Percentiles rank a stretch among this genome's conserved stretches.
Evolutionary conservation across 2,888 invertebrate genomes (phyloP).

Genomic region (Homarus gammarus): DNA sequence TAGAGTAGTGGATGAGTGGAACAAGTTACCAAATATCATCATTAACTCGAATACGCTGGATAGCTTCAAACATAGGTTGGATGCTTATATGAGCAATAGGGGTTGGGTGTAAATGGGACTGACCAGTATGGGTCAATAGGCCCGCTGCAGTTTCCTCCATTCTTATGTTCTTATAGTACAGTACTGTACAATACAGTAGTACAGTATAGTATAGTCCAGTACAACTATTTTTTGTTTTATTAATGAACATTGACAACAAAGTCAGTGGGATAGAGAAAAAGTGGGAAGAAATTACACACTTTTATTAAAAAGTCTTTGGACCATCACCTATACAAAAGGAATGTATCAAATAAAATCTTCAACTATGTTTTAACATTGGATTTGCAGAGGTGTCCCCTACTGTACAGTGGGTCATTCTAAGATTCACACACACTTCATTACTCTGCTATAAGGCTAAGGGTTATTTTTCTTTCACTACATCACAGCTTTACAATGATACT

Average conservation of each 20-base stretch:
- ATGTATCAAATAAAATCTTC: conserved; percentile 21
- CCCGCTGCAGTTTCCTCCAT: no score
- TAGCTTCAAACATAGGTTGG: no score
- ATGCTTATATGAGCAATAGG: no score
- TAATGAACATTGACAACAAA: neutral
- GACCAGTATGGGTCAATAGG: no score
- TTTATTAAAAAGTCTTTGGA: conserved; percentile 40
- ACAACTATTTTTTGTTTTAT: neutral
- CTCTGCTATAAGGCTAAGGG: neutral
- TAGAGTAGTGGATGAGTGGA: no score
- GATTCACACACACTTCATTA: neutral
- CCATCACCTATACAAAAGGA: conserved; percentile 53
- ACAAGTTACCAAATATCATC: no score
- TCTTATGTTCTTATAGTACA: no score
- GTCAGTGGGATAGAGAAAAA: conserved; percentile 1
- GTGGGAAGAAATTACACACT: neutral
- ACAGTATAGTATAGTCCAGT: neutral
- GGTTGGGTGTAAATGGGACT: no score
- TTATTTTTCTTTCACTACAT: neutral
- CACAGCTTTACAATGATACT: neutral
- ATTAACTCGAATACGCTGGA: no score
- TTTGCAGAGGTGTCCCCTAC: neutral
- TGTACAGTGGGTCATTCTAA: neutral
- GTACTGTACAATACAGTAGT: neutral
- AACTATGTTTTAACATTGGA: neutral